Conservation (phyloP, 2,113 vertebrate species). For the Aptenodytes forsteri region DNA sequence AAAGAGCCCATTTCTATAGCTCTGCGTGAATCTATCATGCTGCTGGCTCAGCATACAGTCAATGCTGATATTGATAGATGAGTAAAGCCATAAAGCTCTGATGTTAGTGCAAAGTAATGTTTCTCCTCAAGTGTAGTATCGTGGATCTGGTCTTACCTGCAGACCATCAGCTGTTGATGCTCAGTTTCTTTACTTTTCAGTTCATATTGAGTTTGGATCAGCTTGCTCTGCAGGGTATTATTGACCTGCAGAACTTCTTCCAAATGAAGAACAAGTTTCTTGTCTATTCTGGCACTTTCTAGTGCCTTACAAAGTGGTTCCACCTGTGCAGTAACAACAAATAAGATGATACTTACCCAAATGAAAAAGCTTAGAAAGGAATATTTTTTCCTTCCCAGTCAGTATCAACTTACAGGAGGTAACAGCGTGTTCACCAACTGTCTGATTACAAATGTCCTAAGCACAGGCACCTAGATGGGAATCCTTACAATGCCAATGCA, state of each 20-base stretch:
- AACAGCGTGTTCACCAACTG: neutral
- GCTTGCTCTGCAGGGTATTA: constrained; percentile 51
- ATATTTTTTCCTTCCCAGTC: neutral
- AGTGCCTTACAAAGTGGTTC: constrained; percentile 66
- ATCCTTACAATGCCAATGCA: neutral
- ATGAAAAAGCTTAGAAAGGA: neutral
- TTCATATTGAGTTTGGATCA: constrained; percentile 50
- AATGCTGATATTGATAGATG: neutral
- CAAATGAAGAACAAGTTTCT: constrained; percentile 62
- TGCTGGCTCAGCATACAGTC: neutral
- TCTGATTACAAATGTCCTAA: neutral
- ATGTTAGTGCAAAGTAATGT: neutral
- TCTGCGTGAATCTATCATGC: neutral
- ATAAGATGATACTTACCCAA: neutral
- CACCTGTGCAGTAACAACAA: constrained; percentile 42
- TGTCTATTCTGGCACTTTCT: constrained; percentile 62
- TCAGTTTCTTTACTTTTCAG: constrained; percentile 61
- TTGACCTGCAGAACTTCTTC: constrained; percentile 69
- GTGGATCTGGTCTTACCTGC: constrained; percentile 43
- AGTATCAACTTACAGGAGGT: neutral
- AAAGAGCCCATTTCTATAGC: neutral
- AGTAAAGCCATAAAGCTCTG: neutral
- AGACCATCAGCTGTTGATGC: constrained; percentile 41
- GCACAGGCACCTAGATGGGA: neutral
- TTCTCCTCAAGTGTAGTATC: neutral